Evolutionary conservation across 2,888 invertebrate species (phyloP), one percentile per base, ranked within the genome.

Genomic region (Papilio protenor): DNA sequence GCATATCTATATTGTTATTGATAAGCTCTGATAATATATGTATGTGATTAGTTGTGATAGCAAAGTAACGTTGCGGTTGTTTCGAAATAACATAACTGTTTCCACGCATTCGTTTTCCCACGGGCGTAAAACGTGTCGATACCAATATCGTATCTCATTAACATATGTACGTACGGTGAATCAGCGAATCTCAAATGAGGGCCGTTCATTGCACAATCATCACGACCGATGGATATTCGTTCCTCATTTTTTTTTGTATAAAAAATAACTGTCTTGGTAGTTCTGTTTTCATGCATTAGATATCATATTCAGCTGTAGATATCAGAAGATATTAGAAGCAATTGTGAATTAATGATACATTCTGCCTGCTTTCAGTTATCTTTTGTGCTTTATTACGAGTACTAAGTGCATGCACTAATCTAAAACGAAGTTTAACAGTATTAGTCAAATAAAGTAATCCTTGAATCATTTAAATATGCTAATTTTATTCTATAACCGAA

Each of bases 81-180:
- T 74, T 70, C 27, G 74, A 70, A 83, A 79, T 83, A 83, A 82
- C 84, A 71, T 75, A 52, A 73, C 71, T 33, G 72, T 40, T 66
- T 45, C 57, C 47, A 73, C 21, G 66, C 83, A 90, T 90, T 91
- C 89, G 87, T 89, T 88, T 92, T 93, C 93, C 92, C 93, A 93
- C 93, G 92, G 86, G 81, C 84, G 84, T 88, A 88, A 88, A 89
- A 89, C 88, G 85, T 85, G 82, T 83, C 87, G 86, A 84, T 85
- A 81, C 84, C 85, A 85, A 87, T 87, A 85, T 85, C 80, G 83
- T 84, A 84, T 82, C 84, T 85, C 85, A 86, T 85, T 85, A 88
- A 87, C 88, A 89, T 88, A 86, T 33, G 33, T 33, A 87, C 86
- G 86, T 81, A 84, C 84, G 84, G 84, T 84, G 87, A 87, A 87